A percentile compares a stretch with the other conserved stretches of the same genome.
phyloP scores from a whole-genome alignment of 2,888 invertebrate species.

The Hoplodrina blanda region DNA sequence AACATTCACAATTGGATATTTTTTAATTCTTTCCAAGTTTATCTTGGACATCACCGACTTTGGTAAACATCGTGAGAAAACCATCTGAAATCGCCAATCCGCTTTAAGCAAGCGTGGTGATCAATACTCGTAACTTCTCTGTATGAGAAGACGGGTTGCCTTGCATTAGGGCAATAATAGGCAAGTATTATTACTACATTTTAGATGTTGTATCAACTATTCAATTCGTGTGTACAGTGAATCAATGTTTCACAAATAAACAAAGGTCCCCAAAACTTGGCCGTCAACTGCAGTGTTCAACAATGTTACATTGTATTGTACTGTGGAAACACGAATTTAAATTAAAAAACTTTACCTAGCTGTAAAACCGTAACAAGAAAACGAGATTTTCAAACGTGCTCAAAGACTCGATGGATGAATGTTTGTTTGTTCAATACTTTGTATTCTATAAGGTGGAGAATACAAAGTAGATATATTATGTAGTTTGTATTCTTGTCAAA shows the following conservation, averaged over 20 bases:
- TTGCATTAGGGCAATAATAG: no score
- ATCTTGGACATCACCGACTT: no score
- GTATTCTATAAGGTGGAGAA: slow-evolving; percentile 42
- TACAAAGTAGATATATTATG: no score
- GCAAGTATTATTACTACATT: not conserved
- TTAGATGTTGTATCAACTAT: not conserved
- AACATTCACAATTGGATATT: no score
- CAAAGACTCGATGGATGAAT: slow-evolving; percentile 50
- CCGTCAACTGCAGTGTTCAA: slow-evolving; percentile 55
- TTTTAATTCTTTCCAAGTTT: no score
- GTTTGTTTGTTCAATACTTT: slow-evolving; percentile 60
- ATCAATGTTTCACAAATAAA: slow-evolving; percentile 57
- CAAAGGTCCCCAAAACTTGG: slow-evolving; percentile 54
- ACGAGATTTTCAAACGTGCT: slow-evolving; percentile 60
- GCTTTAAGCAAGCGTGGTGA: no score
- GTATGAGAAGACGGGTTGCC: no score
- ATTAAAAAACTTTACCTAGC: slow-evolving; percentile 72
- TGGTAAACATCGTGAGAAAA: no score
- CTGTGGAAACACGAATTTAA: slow-evolving; percentile 67
- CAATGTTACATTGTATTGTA: slow-evolving; percentile 64
- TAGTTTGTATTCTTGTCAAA: no score
- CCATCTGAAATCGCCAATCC: no score
- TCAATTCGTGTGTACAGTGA: slow-evolving; percentile 30
- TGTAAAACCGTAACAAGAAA: slow-evolving; percentile 67
- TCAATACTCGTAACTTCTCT: no score